Conservation (phyloP, 2,888 invertebrate genomes). For the Dryobota labecula region DNA sequence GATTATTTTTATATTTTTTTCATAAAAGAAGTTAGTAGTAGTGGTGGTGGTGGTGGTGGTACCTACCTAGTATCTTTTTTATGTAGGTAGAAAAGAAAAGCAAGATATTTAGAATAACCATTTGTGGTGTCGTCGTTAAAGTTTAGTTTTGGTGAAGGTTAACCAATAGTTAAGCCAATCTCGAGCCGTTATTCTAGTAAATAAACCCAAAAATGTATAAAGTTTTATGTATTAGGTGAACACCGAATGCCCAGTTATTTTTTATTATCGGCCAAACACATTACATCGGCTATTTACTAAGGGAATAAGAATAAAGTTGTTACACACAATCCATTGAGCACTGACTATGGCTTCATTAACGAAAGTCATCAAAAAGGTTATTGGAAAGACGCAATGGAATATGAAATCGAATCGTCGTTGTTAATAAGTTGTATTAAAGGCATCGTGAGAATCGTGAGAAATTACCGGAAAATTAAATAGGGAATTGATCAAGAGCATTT, state of each 20-base stretch:
- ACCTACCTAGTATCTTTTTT: not conserved
- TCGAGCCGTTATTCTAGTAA: constrained; percentile 31
- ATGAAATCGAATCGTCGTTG: constrained; percentile 56
- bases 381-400: constrained; percentile 60
- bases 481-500: not conserved
- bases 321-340: constrained; percentile 51
- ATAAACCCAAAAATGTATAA: constrained; percentile 46
- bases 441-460: not conserved
- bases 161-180: constrained; percentile 1
- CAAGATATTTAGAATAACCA: not conserved
- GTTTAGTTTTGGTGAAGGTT: not conserved
- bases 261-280: constrained; percentile 52
- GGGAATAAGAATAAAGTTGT: constrained; percentile 40
- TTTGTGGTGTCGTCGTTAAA: not conserved
- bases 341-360: constrained; percentile 55
- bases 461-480: constrained; percentile 2
- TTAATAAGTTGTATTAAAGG: constrained; percentile 39
- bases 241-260: constrained; percentile 43
- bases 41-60: not conserved
- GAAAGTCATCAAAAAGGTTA: constrained; percentile 57
- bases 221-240: constrained; percentile 30
- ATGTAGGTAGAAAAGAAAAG: not conserved
- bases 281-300: constrained; percentile 41
- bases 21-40: not conserved
- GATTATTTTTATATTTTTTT: no score